Evolutionary conservation across 2,888 invertebrate species (phyloP), one percentile per base, ranked within the genome.

Genomic region (Drosophila meridionalis): DNA sequence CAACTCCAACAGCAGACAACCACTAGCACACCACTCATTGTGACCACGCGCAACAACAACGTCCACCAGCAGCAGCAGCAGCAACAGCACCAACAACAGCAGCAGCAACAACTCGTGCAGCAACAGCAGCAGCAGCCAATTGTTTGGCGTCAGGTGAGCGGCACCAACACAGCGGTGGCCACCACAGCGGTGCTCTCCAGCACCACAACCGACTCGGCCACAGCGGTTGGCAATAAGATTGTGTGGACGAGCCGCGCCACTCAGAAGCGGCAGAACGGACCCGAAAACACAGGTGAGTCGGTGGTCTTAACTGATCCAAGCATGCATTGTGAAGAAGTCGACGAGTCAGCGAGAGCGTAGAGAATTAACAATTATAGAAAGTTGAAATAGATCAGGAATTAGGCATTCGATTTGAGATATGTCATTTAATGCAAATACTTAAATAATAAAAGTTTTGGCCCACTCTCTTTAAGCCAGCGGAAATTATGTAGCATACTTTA

Each of bases 251-350:
- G 91, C 76, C 84, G 92, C 14, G 77, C 91, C 11, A 83, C 86
- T 4, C 91, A 86, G 42, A 91, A 91, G 68, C 90, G 93, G 43
- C 93, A 93, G 71, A 93, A 93, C 75, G 93, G 93, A 55, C 93
- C 93, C 20, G 91, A 93, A 57, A 91, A 91, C 73, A 89, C 85
- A 78, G 91, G 91, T 92, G 59, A 80, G 78, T 58, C 12, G 12
- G 7, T 14, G 4, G 14, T 6, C 30, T 9, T n/a, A 32, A 30
- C 14, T n/a, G 4, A 47, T 4, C 2, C 3, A 3, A 26, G 26
- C 11, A 42, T 42, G 7, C 42, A 42, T 42, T 45, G 12, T 43
- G 20, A 11, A 45, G 26, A 11, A 3, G 12, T 28, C 6, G 5
- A 3, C 3, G 14, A 12, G 1, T 14, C 12, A 14, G 28, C 1